Evolutionary conservation across 92 coral and sea anemone species (phyloP), one percentile per base, ranked within the genome.

Genomic region (Actinernus sp.): DNA sequence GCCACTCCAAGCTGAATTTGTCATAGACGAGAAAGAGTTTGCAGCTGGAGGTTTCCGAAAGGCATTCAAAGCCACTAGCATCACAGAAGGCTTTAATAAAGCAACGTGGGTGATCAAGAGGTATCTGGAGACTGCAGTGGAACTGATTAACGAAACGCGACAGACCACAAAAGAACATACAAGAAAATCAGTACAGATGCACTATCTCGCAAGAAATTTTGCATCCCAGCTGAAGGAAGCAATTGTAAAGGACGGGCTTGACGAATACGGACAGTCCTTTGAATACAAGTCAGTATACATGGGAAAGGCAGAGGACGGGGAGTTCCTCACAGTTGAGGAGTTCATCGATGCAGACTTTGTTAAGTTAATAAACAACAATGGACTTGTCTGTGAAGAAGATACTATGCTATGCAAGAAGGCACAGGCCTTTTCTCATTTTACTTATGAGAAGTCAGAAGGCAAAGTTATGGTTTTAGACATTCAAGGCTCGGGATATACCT

Each of bases 321-420:
- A 84, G 67, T 48, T 49, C 23, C 9, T 76, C 9, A 68, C 79
- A 24, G 48, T 77, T 21, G 85, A 84, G 47, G 81, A 77, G 56
- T 84, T 51, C 64, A 58, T 66, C 14, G 56, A 43, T 60, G 84
- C 79, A 26, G 58, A 49, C 46, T 76, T 76, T 52, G 78, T 65
- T 8, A 78, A 84, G 52, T 63, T 33, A 17, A 53, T 63, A 40
- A 77, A 77, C 69, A 76, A 77, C 55, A 76, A 79, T 58, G 85
- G 90, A n/a, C 49, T 41, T 22, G 56, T 84, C 31, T 84, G 90
- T 76, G 85, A 60, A 36, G 65, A 62, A 31, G 71, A 58, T 34
- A 31, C 73, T 39, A 58, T 12, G 22, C 57, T 65, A 36, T 68
- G 84, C 51, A 58, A 62, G 66, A 67, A 83, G 76, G 73, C 79